Conservation (phyloP, 1,140 invertebrate genomes). For the Nephila pilipes region DNA sequence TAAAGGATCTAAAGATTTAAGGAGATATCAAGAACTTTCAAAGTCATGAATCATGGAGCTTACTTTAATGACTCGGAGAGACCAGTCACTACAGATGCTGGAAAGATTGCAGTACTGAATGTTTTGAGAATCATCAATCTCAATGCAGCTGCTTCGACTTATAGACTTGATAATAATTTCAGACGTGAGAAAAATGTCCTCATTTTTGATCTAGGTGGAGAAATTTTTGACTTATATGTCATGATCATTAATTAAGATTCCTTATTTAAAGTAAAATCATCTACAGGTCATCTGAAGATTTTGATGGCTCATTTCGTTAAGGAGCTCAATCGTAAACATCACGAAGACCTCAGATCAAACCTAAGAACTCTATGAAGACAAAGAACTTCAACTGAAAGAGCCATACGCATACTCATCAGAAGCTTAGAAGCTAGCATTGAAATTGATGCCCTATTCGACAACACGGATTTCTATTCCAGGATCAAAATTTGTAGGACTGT, state of each 20-base stretch:
- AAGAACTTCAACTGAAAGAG: constrained; percentile 96
- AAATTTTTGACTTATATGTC: constrained; percentile 98
- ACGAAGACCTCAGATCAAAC: constrained; percentile 94
- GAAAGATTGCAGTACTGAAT: too few relatives aligned
- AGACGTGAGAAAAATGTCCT: constrained; percentile 82
- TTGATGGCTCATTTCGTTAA: constrained; percentile 98
- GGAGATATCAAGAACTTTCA: too few relatives aligned
- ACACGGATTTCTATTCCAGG: constrained; percentile 97
- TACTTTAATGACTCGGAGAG: too few relatives aligned
- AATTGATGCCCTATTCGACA: constrained; percentile 88
- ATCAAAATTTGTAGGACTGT: constrained; percentile 97
- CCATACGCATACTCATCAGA: constrained; percentile 97
- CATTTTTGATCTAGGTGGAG: constrained; percentile 96
- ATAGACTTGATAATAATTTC: constrained; percentile 92
- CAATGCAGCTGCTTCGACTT: constrained; percentile 91
- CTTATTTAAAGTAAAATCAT: constrained; percentile 97
- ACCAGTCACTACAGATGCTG: too few relatives aligned
- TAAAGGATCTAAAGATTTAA: too few relatives aligned
- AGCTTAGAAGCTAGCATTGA: constrained; percentile 90
- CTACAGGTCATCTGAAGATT: constrained; percentile 96
- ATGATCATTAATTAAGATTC: constrained; percentile 97
- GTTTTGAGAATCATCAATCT: too few relatives aligned
- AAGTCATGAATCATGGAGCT: too few relatives aligned
- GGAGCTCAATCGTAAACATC: constrained; percentile 98
- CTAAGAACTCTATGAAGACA: constrained; percentile 94